Percentiles rank a stretch among this genome's conserved stretches.
These are phyloP conservation scores for Aldabrachelys gigantea DNA, from an alignment of 2,113 vertebrate species.

Conservation along the genomic window DNA sequence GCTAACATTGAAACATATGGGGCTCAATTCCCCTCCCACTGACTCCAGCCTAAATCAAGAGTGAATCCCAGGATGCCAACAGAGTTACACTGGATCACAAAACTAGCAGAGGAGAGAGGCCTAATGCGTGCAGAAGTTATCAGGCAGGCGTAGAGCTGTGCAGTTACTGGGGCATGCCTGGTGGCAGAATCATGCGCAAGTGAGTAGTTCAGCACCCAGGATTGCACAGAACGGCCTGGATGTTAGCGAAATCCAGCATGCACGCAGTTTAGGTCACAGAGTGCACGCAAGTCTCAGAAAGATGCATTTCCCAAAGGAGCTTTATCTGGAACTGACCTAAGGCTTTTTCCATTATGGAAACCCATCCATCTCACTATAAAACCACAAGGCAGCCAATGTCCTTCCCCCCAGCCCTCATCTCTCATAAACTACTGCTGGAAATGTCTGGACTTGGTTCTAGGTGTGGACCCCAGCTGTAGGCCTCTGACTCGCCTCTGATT, in stretches of 20 bases:
- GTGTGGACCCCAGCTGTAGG: not conserved
- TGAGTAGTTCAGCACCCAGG: not conserved
- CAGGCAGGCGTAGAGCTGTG: not conserved
- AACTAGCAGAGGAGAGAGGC: not conserved
- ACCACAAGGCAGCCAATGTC: conserved; percentile 53
- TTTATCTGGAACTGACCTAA: conserved; percentile 53
- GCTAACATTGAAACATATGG: fast-evolving
- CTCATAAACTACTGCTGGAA: conserved; percentile 38
- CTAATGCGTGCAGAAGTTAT: not conserved
- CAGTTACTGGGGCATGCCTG: not conserved
- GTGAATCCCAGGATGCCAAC: not conserved
- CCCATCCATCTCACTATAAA: conserved; percentile 60
- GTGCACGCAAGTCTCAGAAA: conserved; percentile 37
- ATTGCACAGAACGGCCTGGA: not conserved
- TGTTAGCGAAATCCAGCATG: conserved; percentile 60
- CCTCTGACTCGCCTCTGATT: not conserved
- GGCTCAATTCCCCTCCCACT: fast-evolving
- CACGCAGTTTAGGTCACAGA: conserved; percentile 52
- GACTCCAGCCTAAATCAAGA: fast-evolving
- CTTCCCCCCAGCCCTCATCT: not conserved
- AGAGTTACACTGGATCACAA: not conserved
- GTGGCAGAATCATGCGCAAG: not conserved
- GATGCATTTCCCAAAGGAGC: conserved; percentile 37
- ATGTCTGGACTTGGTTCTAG: conserved; percentile 42
- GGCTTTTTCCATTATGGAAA: conserved; percentile 38